Conservation (phyloP, 2,797 vertebrate species). For the Enoplosus armatus region DNA sequence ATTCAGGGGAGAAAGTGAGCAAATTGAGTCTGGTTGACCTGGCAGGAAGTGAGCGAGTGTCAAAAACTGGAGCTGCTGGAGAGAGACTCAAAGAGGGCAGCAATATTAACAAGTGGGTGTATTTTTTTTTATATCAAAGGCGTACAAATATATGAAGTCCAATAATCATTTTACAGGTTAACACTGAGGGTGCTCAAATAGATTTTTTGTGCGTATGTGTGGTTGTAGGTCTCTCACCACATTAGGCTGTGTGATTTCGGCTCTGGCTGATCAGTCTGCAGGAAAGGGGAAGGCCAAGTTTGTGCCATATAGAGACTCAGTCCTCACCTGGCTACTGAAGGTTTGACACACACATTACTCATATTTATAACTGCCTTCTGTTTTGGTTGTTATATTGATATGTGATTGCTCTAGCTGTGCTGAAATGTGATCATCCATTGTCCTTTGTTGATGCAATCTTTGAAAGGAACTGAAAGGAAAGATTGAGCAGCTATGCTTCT, state of each 20-base stretch:
- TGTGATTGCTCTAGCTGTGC: background rate
- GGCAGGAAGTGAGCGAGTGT: slow-evolving; percentile 96
- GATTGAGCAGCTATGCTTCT: background rate
- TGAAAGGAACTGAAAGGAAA: no score
- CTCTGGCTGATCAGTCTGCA: slow-evolving; percentile 96
- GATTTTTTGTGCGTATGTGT: slow-evolving; percentile 15
- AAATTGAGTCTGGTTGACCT: slow-evolving; percentile 98
- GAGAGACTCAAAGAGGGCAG: slow-evolving; percentile 98
- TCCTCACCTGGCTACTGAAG: slow-evolving; percentile 99
- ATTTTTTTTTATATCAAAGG: background rate
- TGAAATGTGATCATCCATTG: no score
- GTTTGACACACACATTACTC: slow-evolving; percentile 75
- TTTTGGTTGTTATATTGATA: background rate
- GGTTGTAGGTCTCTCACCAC: slow-evolving; percentile 93
- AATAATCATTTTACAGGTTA: background rate
- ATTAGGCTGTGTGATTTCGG: slow-evolving; percentile 96
- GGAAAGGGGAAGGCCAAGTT: slow-evolving; percentile 97
- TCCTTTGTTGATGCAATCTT: background rate
- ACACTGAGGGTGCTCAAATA: background rate
- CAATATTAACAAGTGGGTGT: slow-evolving; percentile 97
- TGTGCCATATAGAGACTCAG: slow-evolving; percentile 99
- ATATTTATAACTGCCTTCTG: background rate
- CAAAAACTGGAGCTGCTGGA: slow-evolving; percentile 97
- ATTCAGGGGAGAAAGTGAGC: slow-evolving; percentile 99
- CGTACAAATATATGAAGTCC: background rate